These are phyloP conservation scores for Phasia obesa DNA, from an alignment of 2,888 invertebrate genomes.

Conservation along the genomic window DNA sequence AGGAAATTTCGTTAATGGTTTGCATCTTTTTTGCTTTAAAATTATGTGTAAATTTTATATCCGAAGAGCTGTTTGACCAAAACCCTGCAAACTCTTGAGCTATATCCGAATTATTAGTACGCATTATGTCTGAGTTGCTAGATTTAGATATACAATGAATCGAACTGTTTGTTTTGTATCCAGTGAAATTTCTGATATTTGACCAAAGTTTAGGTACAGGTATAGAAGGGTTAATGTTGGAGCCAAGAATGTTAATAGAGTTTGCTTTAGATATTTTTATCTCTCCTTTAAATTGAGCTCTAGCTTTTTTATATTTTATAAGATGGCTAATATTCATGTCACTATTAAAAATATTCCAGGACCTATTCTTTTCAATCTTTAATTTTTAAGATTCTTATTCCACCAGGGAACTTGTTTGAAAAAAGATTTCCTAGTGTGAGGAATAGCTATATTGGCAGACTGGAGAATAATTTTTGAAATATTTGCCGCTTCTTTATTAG, in stretches of 20 bases:
- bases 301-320: constrained; percentile 44
- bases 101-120: not conserved
- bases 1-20: no score
- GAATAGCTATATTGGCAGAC: constrained; percentile 30
- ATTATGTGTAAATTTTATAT: not conserved
- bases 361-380: constrained; percentile 43
- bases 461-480: constrained; percentile 39
- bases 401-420: constrained; percentile 5
- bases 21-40: constrained; percentile 13
- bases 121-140: no score
- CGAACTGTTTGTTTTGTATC: constrained; percentile 2
- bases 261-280: constrained; percentile 46
- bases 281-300: constrained; percentile 45
- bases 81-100: constrained; percentile 11
- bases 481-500: constrained; percentile 41
- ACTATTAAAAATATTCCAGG: constrained; percentile 34
- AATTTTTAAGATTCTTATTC: constrained; percentile 18
- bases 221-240: constrained; percentile 30
- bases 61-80: not conserved
- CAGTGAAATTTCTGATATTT: constrained; percentile 39
- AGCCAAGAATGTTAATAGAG: constrained; percentile 16
- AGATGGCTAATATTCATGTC: constrained; percentile 42
- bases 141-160: no score
- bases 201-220: constrained; percentile 29
- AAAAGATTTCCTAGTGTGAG: constrained; percentile 21